phyloP scores from a whole-genome alignment of 2,113 vertebrate species.

The Cariama cristata region DNA sequence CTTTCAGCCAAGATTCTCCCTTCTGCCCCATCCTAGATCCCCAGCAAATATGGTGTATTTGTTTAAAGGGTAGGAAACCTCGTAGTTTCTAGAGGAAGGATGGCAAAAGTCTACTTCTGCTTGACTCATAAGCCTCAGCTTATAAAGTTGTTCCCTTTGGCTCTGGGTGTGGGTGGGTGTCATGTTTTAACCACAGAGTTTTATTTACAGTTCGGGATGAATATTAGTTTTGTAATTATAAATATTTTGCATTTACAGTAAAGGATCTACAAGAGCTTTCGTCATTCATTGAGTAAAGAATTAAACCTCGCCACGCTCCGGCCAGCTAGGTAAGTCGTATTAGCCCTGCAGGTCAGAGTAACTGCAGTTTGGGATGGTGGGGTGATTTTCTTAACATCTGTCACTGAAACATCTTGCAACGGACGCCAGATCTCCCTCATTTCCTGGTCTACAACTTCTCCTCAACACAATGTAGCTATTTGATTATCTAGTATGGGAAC shows the following conservation, averaged over 20 bases:
- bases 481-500: neutral
- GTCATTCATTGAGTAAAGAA: neutral
- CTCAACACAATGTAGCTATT: neutral
- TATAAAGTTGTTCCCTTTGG: neutral
- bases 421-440: neutral
- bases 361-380: neutral
- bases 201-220: neutral
- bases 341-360: neutral
- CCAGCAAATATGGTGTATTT: neutral
- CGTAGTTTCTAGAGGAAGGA: neutral
- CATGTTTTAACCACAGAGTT: neutral
- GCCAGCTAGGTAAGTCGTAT: neutral
- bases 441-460: neutral
- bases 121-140: neutral
- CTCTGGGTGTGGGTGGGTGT: neutral
- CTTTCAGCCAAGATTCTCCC: neutral
- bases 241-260: conserved; percentile 58
- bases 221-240: conserved; percentile 4
- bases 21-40: neutral
- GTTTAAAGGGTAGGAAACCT: neutral
- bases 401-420: neutral
- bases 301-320: neutral
- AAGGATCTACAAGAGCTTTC: neutral
- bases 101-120: neutral
- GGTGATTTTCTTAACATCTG: neutral